Conservation (phyloP, 2,797 vertebrate genomes). For the Mycteria americana region DNA sequence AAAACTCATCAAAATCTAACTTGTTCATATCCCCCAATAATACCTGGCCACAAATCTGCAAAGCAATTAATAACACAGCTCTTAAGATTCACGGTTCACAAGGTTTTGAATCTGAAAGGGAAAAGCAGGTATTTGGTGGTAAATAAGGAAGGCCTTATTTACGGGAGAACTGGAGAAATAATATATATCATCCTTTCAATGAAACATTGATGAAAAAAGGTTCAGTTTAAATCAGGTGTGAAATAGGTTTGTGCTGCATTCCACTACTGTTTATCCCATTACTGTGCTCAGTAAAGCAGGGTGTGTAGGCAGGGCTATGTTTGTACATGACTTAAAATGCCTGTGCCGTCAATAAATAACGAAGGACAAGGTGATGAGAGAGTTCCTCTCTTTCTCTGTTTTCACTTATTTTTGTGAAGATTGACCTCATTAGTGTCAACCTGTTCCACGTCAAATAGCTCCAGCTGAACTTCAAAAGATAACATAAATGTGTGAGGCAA, state of each 20-base stretch:
- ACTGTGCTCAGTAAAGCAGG: neutral
- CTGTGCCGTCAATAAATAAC: neutral
- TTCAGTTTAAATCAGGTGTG: neutral
- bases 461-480: neutral
- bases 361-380: neutral
- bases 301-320: slow-evolving; percentile 36
- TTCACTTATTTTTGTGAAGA: slow-evolving; percentile 10
- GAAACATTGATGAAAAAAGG: neutral
- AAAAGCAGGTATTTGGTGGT: neutral
- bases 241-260: slow-evolving; percentile 30
- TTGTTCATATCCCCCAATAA: neutral
- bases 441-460: neutral
- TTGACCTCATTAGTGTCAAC: neutral
- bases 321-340: slow-evolving; percentile 46
- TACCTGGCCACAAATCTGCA: neutral
- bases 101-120: neutral
- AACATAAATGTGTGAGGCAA: neutral
- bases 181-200: neutral
- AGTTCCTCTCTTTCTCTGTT: neutral
- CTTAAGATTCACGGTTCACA: neutral
- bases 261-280: slow-evolving; percentile 11
- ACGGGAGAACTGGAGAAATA: neutral
- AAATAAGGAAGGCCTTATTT: neutral
- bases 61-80: neutral
- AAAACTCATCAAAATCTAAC: neutral